Evolutionary conservation across 2,113 vertebrate genomes (phyloP), one percentile per base, ranked within the genome.

Genomic region (Caloenas nicobarica): DNA sequence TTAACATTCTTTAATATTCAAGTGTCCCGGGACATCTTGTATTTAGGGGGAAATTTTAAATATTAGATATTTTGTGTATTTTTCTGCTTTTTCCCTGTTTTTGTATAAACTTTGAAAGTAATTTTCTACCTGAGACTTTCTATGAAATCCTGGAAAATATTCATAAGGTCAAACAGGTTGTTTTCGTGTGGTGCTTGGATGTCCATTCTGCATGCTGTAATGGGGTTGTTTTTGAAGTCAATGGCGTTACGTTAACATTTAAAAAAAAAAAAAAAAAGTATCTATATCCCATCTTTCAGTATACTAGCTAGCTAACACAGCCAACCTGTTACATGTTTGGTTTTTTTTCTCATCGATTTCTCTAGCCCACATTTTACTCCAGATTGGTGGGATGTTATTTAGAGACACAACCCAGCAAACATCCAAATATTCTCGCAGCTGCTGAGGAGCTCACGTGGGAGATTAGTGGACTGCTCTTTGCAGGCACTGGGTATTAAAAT

Each of bases 401-500:
- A 36, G 56, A 50, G 64, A 54, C 23, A 48, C 71, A 68, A 31
- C 60, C 33, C 34, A 44, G 57, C 19, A 60, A 68, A 54, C 2
- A 31, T 38, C 40, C 4, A 4, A 38, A 56, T 71, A 48, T 40
- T 86, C 69, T 44, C 3, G 5, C 29, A 48, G 5, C 18, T 68
- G 6, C 51, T 44, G 17, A 14, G 28, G 14, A 36, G 22, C 50
- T 85, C 0, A 0, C 3, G 0, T 25, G 57, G 69, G 34, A 88
- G n/a, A 31, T 56, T 6, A 13, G 14, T 13, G 33, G 26, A 21
- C 14, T 40, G 48, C 19, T 65, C 19, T 77, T 61, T 50, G 7
- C 16, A 46, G 28, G 17, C 4, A 25, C 21, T 53, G 38, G 7
- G 6, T 56, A 18, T 51, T 68, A 71, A 91, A 89, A 81, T 44